These are phyloP conservation scores for Amniataba percoides DNA, from an alignment of 2,797 vertebrate species.

Conservation along the genomic window DNA sequence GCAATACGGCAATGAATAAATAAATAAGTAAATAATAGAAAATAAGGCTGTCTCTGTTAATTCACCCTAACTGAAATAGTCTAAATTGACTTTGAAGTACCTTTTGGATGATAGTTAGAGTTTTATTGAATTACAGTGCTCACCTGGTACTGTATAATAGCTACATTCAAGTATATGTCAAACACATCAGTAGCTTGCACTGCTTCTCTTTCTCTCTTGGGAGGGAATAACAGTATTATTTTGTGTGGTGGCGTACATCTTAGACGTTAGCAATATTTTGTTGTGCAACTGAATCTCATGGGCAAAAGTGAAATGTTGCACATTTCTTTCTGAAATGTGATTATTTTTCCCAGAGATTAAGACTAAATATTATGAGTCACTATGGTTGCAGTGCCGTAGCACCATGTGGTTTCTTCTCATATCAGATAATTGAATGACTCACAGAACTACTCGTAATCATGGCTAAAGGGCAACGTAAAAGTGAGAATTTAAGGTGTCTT, in stretches of 20 bases:
- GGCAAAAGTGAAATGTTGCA: neutral
- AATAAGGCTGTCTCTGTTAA: constrained; percentile 19
- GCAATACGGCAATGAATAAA: neutral
- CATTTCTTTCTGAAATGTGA: neutral
- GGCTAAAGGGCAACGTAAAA: neutral
- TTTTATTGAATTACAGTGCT: constrained; percentile 40
- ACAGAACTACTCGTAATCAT: neutral
- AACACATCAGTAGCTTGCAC: constrained; percentile 24
- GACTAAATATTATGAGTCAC: neutral
- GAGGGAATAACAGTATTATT: constrained; percentile 13
- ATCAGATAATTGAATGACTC: constrained; percentile 1
- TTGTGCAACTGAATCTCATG: neutral
- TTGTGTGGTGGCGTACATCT: neutral
- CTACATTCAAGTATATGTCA: constrained; percentile 34
- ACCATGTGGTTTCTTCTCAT: neutral
- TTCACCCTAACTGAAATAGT: constrained; percentile 18
- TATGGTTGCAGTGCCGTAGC: neutral
- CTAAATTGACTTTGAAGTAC: constrained; percentile 20
- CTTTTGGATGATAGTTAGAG: constrained; percentile 24
- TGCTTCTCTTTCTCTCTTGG: neutral
- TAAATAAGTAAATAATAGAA: constrained; percentile 15
- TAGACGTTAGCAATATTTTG: constrained; percentile 13
- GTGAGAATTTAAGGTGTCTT: neutral
- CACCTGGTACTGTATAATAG: constrained; percentile 29
- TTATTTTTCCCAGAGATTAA: neutral